Evolutionary conservation across 2,113 vertebrate species (phyloP).

Genomic region (Motacilla tschutschensis): DNA sequence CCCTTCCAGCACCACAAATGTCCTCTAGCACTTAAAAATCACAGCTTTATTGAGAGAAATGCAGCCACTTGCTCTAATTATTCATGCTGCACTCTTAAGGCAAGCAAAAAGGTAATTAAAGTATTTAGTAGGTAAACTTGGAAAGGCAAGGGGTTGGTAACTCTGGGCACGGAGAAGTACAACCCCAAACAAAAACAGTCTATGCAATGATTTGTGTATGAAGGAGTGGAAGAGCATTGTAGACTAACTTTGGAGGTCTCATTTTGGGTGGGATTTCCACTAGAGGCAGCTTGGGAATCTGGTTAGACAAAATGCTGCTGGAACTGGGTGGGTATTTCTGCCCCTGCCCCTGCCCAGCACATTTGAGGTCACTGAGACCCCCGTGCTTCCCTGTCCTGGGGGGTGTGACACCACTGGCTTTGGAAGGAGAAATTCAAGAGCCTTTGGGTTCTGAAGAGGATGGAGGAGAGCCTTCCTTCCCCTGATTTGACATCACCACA

Average conservation of each 20-base stretch:
- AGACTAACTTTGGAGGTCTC: not conserved
- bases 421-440: not conserved
- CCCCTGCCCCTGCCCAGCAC: not conserved
- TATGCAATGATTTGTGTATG: not conserved
- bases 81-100: not conserved
- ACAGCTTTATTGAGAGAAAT: conserved; percentile 28
- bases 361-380: rapidly evolving
- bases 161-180: not conserved
- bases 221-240: not conserved
- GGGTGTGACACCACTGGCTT: not conserved
- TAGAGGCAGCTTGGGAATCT: not conserved
- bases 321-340: not conserved
- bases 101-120: not conserved
- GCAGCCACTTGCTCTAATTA: conserved; percentile 24
- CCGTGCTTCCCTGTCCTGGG: not conserved
- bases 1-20: not conserved
- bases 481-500: not conserved
- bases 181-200: not conserved
- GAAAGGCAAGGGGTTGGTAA: not conserved
- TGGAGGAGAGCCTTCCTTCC: not conserved
- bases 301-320: not conserved
- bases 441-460: not conserved
- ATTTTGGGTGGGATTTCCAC: not conserved
- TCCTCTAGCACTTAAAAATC: conserved; percentile 25
- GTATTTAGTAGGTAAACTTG: not conserved